A percentile compares a stretch with the other conserved stretches of the same genome.
Conservation (phyloP, 2,888 invertebrate species). For the Acanthosepion pharaonis region DNA sequence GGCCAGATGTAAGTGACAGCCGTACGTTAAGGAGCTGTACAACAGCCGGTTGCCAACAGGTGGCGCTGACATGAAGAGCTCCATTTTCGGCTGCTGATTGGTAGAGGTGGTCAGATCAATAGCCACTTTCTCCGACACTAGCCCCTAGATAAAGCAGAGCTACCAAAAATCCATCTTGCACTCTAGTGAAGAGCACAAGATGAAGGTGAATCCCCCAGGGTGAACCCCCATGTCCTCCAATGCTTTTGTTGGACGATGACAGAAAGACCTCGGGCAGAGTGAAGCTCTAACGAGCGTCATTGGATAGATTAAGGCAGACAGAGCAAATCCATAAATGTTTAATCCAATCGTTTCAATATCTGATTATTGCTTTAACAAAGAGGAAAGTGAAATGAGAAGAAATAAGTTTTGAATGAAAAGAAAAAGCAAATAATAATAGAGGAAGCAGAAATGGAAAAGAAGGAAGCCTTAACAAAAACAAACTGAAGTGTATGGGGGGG, state of each 20-base stretch:
- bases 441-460: neutral
- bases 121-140: neutral
- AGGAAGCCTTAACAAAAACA: neutral
- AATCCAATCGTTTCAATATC: slow-evolving; percentile 22
- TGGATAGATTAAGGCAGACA: neutral
- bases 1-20: neutral
- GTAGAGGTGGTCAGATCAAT: neutral
- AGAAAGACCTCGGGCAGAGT: neutral
- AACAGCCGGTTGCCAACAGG: slow-evolving; percentile 2
- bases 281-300: neutral
- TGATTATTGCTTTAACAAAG: neutral
- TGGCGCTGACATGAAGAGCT: slow-evolving; percentile 1
- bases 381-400: neutral
- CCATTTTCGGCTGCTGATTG: slow-evolving; percentile 33
- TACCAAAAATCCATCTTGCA: slow-evolving; percentile 20
- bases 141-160: neutral
- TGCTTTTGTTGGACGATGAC: neutral
- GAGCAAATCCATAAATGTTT: neutral
- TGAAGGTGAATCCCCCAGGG: neutral
- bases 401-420: neutral
- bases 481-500: neutral
- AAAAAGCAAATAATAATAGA: neutral
- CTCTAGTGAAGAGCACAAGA: neutral
- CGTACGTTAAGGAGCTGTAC: neutral
- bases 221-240: neutral